Conservation (phyloP, 2,113 vertebrate species). For the Lasiurus borealis region DNA sequence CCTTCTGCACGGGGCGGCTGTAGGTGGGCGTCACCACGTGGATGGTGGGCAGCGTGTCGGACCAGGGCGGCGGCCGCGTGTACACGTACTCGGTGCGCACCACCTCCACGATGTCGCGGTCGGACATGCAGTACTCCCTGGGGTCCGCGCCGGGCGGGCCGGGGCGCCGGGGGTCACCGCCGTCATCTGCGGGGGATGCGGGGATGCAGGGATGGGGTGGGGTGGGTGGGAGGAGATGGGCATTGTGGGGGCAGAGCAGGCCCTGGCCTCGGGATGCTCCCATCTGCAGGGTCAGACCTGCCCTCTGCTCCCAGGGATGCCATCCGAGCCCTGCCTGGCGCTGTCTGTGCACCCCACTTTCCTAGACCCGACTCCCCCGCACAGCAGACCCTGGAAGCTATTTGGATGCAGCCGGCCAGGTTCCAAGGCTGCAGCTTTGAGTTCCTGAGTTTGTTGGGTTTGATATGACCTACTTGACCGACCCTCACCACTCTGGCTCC, state of each 20-base stretch:
- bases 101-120: constrained; percentile 99
- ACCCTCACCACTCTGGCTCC: fast-evolving
- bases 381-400: neutral
- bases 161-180: constrained; percentile 91
- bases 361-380: neutral
- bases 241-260: neutral
- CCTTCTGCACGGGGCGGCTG: constrained; percentile 98
- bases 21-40: constrained; percentile 98
- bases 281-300: neutral
- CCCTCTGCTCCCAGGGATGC: neutral
- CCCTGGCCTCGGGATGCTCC: neutral
- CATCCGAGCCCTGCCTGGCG: fast-evolving
- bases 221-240: constrained; percentile 36
- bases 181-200: constrained; percentile 93
- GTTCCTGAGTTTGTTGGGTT: neutral
- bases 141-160: constrained; percentile 91
- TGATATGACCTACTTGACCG: neutral
- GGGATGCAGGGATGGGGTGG: constrained; percentile 83
- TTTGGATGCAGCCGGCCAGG: neutral
- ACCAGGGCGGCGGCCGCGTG: constrained; percentile 97
- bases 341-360: neutral
- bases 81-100: constrained; percentile 99
- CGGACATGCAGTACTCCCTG: constrained; percentile 97
- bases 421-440: neutral
- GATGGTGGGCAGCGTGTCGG: constrained; percentile 97